phyloP scores from a whole-genome alignment of 1,140 invertebrate species.

The Chironomus tepperi region DNA sequence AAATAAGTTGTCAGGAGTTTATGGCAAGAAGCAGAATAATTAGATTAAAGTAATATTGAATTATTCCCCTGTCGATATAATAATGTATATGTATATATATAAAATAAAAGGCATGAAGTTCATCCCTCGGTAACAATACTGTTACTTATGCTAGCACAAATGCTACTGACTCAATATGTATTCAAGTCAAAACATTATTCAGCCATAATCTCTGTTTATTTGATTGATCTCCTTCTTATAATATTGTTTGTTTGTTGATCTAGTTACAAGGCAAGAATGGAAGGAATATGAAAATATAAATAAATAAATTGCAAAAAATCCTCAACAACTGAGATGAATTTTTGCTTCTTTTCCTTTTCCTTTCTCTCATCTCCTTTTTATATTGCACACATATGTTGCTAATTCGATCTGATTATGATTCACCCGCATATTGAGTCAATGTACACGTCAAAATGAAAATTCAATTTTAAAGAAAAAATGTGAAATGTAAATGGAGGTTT shows the following conservation, averaged over 20 bases:
- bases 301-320: no score
- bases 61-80: neutral
- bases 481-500: no score
- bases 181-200: constrained; percentile 8
- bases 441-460: no score
- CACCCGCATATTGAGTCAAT: neutral
- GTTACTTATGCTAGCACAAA: neutral
- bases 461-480: no score
- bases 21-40: constrained; percentile 7
- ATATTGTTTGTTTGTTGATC: constrained; percentile 6
- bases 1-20: neutral
- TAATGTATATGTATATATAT: neutral
- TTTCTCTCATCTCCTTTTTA: neutral
- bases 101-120: neutral
- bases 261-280: neutral
- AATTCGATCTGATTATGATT: constrained; percentile 1
- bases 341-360: no score
- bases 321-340: no score
- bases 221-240: constrained; percentile 4
- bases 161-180: neutral
- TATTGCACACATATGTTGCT: constrained; percentile 12
- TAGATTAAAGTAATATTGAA: constrained; percentile 14
- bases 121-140: constrained; percentile 4
- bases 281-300: neutral
- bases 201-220: constrained; percentile 13